Percentiles rank a stretch among this genome's conserved stretches.
These are phyloP conservation scores for Triplophysa siluroides DNA, from an alignment of 2,113 vertebrate genomes.

Conservation along the genomic window DNA sequence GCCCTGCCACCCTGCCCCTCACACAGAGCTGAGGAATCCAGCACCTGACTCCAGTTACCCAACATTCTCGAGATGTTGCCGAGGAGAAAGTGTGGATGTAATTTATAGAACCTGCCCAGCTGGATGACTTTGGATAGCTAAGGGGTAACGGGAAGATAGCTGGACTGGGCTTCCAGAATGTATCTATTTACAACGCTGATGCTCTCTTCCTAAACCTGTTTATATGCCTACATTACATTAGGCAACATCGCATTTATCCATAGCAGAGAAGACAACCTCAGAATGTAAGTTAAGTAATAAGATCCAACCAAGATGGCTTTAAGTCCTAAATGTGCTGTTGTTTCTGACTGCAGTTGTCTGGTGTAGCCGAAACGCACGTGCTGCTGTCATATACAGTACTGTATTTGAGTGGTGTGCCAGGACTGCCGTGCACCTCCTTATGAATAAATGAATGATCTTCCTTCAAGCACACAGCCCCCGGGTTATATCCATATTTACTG, in stretches of 20 bases:
- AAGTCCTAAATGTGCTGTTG: background rate
- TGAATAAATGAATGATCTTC: background rate
- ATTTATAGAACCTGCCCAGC: conserved; percentile 31
- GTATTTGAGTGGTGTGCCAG: background rate
- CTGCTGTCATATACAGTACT: background rate
- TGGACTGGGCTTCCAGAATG: background rate
- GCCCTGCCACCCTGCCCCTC: conserved; percentile 17
- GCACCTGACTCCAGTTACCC: conserved; percentile 19
- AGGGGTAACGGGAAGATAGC: conserved; percentile 38
- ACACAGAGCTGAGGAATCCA: conserved; percentile 43
- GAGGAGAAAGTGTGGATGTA: conserved; percentile 41
- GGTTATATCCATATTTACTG: background rate
- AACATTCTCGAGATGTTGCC: conserved; percentile 24
- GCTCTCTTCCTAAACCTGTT: background rate
- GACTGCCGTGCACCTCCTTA: background rate
- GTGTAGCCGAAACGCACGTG: background rate
- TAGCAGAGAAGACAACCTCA: background rate
- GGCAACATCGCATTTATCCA: background rate
- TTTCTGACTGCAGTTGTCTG: background rate
- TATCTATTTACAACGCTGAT: background rate
- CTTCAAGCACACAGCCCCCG: background rate
- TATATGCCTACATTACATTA: background rate
- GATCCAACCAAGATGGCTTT: too few relatives aligned
- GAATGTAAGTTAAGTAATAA: too few relatives aligned
- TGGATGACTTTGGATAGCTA: conserved; percentile 4